Conservation (phyloP, 1,140 invertebrate species). For the Acromyrmex charruanus region DNA sequence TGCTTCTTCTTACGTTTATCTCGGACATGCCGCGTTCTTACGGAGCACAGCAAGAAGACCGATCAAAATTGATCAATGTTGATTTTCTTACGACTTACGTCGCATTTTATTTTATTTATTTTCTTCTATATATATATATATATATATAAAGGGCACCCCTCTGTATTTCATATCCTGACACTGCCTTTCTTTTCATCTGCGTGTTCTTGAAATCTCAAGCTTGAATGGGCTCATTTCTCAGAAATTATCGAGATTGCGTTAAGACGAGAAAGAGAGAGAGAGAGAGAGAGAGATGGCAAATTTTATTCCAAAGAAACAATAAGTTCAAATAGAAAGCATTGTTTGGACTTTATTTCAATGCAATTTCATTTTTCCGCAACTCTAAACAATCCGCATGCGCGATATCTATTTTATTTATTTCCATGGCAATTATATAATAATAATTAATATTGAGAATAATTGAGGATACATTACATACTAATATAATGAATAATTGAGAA, state of each 20-base stretch:
- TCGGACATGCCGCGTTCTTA: constrained; percentile 37
- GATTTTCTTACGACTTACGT: constrained; percentile 19
- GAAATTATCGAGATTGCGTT: background rate
- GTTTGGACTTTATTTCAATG: constrained; percentile 2
- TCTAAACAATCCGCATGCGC: background rate
- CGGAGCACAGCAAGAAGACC: background rate
- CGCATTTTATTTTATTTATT: constrained; percentile 7
- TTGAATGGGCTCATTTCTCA: background rate
- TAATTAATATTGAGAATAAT: background rate
- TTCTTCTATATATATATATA: too few relatives aligned
- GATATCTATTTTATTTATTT: background rate
- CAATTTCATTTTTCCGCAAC: background rate
- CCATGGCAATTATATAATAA: background rate
- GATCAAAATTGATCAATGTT: constrained; percentile 26
- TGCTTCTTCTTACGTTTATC: constrained; percentile 33
- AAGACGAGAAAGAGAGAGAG: background rate
- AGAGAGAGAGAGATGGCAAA: background rate
- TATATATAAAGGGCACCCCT: background rate
- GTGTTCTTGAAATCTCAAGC: background rate
- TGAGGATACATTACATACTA: too few relatives aligned
- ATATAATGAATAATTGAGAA: background rate
- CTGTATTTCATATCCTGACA: background rate
- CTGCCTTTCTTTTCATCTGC: background rate
- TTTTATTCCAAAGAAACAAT: background rate
- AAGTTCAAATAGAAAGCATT: background rate